Evolutionary conservation across 1,140 invertebrate genomes (phyloP), one percentile per base, ranked within the genome.

Genomic region (Cardiocondyla obscurior): DNA sequence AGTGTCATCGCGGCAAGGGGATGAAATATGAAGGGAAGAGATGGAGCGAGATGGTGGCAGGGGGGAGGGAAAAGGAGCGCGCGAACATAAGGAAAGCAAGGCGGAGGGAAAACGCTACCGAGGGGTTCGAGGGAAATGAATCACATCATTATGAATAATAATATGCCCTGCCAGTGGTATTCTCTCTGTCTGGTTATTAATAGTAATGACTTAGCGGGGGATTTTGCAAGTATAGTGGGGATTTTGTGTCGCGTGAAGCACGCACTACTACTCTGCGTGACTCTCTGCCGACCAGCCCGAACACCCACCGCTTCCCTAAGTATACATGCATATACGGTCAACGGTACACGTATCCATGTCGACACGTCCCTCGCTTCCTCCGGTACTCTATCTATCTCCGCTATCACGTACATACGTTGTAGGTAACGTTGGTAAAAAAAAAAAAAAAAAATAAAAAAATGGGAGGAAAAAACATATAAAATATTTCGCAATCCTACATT

Each of bases 101-200:
- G 8, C 70, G 81, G 69, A 85, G 60, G 28, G 62, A 83, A 57
- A 70, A 51, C 30, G 46, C 82, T 64, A 39, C 69, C 85, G 83
- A 83, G 60, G 83, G 83, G 72, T 72, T 74, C 64, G 84, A 82
- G 86, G 73, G 88, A 91, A 92, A 90, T 91, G 89, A 90, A 90
- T 89, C 88, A 87, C 86, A 90, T 90, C 88, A 90, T 91, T 90
- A 89, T 88, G 89, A 92, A 93, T 92, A 92, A 90, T 90, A 91
- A 90, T 84, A 89, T 84, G 83, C 88, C 82, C 86, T 86, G 72
- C 88, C 79, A 58, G 60, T 81, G 77, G 53, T 83, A 81, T 86
- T 91, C 84, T 87, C 81, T 83, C 77, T 91, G 79, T 91, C 89
- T 88, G 76, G 85, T 88, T 88, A 91, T 92, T 91, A 93, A 90